Evolutionary conservation across 2,113 vertebrate species (phyloP), one percentile per base, ranked within the genome.

Genomic region (Junco hyemalis): DNA sequence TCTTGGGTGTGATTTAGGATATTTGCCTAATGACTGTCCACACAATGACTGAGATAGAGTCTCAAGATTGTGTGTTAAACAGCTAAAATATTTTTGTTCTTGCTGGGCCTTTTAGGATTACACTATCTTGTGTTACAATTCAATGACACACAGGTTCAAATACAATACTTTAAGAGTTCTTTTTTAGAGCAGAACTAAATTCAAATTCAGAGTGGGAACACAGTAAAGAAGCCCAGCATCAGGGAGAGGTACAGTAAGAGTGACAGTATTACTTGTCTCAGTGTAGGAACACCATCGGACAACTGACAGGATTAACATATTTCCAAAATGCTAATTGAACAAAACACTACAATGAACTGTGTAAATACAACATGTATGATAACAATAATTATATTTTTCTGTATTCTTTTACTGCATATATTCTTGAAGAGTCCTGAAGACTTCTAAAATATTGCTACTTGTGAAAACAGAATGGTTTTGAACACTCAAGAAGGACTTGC

Each of bases 391-490:
- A 11, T 29, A 36, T 29, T 91, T 60, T 42, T 40, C 12, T 78
- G 11, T 73, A 11, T 77, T 29, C 8, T 47, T 88, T 94, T 77
- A 44, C 73, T 88, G 83, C 72, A 73, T 94, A 35, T 65, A 64
- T 48, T 63, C 54, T 54, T 68, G 66, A 88, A 78, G 17, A 76
- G 51, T 82, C 72, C 50, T 35, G 65, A 78, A 88, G 66, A 56
- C 60, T 97, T 95, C 38, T 81, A 81, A 94, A 95, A 64, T 88
- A 44, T 4, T 8, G 16, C 36, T 78, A 83, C 35, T 26, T 90
- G 71, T 79, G 60, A 81, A 91, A 66, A 59, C 22, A 59, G 45
- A 88, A 33, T 11, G 25, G 68, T 95, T 96, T 77, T 88, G 78
- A 96, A 68, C 29, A n/a, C 40, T 96, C 59, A 66, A 85, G 81